Evolutionary conservation across 2,888 invertebrate species (phyloP), one percentile per base, ranked within the genome.

Genomic region (Nemotelus nigrinus): DNA sequence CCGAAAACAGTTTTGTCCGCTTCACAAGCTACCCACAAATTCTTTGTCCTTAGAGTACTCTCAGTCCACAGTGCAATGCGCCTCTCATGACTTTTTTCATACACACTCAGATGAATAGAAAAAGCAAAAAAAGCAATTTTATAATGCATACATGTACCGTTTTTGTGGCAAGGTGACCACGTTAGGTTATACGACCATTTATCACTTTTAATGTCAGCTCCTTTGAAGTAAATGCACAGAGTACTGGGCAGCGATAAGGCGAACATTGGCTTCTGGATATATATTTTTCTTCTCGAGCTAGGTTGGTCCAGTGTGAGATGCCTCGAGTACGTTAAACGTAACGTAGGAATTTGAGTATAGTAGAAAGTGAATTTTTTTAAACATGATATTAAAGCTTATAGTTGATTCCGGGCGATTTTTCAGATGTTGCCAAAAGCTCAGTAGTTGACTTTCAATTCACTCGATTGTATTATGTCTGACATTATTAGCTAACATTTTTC

Each of bases 141-240:
- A 48, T 71, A 55, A 71, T 71, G 55, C 55, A 53, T 53, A 71
- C 57, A 71, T 43, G 57, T 71, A 71, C 57, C 65, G 47, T 43
- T 71, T 71, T 53, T 71, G 53, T 53, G 10, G 44, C 48, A 57
- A 41, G 71, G 71, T 71, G 71, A 71, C 71, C 71, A 71, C 57
- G 71, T 71, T 71, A 55, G 57, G 55, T 71, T 71, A 71, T 45
- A 63, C 60, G 48, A 74, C 60, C 74, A 74, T 74, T 74, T 74
- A 74, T 74, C 74, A 74, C 74, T 74, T 74, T 74, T 74, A 74
- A 74, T 74, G 74, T 74, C 74, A 74, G 60, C 47, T 63, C 48
- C 74, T 74, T 74, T 74, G 60, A 63, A 74, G 63, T 63, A 63
- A 74, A 44, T 48, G 47, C 47, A 45, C 47, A 74, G 5, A 74